A percentile compares a stretch with the other conserved stretches of the same genome.
These are phyloP conservation scores for Adineta ricciae DNA, from an alignment of 2,888 invertebrate species.

Conservation along the genomic window DNA sequence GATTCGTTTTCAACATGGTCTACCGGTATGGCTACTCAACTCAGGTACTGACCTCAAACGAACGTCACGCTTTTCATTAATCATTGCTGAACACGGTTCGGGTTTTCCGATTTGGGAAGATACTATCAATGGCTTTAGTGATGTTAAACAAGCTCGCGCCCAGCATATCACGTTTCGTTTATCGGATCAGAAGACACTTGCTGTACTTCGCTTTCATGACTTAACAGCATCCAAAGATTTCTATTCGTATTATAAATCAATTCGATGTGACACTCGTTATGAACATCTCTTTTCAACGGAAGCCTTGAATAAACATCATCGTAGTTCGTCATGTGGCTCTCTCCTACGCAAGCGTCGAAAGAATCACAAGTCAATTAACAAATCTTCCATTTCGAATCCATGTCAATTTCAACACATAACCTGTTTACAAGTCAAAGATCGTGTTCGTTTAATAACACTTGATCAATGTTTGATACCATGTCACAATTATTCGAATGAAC, in stretches of 20 bases:
- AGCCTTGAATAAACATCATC: neutral
- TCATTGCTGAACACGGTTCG: conserved; percentile 29
- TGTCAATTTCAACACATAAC: conserved; percentile 31
- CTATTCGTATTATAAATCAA: neutral
- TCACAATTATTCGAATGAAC: neutral
- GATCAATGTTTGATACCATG: neutral
- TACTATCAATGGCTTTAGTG: neutral
- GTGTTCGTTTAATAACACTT: neutral
- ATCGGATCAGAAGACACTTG: conserved; percentile 5
- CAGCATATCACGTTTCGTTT: conserved; percentile 20
- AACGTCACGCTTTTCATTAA: conserved; percentile 21
- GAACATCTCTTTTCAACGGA: neutral
- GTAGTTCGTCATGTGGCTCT: conserved; percentile 8
- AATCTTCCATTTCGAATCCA: conserved; percentile 33
- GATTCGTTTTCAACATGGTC: conserved; percentile 22
- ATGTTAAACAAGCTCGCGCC: conserved; percentile 10
- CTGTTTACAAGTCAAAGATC: neutral
- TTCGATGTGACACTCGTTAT: neutral
- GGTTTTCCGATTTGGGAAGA: conserved; percentile 31
- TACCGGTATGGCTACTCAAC: conserved; percentile 32
- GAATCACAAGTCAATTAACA: conserved; percentile 24
- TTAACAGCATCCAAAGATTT: neutral
- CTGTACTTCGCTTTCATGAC: conserved; percentile 5
- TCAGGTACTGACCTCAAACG: conserved; percentile 31
- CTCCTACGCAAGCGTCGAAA: neutral